Base-by-base conservation (phyloP, 2,113 vertebrate species). In the Regulus satrapa region DNA sequence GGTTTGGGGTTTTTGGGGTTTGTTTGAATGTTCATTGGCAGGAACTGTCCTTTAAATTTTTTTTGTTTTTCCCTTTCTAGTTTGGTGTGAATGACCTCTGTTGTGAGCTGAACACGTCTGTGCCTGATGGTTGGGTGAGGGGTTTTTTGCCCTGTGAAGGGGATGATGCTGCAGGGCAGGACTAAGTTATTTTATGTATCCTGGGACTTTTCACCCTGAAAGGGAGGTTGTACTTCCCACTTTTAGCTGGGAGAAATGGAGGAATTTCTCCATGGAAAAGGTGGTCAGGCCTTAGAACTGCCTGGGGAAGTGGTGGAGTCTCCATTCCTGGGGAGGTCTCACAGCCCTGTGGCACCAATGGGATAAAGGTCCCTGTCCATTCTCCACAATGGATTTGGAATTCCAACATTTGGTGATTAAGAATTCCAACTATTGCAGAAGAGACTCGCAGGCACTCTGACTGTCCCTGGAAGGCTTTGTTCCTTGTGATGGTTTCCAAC, bases 301-400 rank as follows among this genome's bases (percentile, higher is more conserved):
- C 34, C 48, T 6, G 31, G 41, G 41, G 25, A 3, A 4, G 49
- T 9, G 15, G 5, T 21, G 34, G 29, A 18, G 28, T 19, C 6
- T 41, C 85, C 76, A 51, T 45, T 28, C 61, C 77, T 40, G 38
- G 7, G 1, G 61, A 61, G 38, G 40, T 40, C 29, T 14, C 29
- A 15, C 46, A 38, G 24, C 55, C 55, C 12, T 23, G 26, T 4
- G 7, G 45, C 9, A 15, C 48, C 0, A 0, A 0, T 31, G 58
- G 34, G 40, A 24, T 18, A 10, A n/a, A 79, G 25, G 12, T 10
- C 48, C 59, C 58, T 15, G 19, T 17, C 25, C 0, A 0, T n/a
- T 81, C 77, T 41, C 40, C 26, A 2, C 28, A 0, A 2, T 5
- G 28, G 75, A 17, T 71, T 73, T 43, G 36, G 34, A 49, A 23